phyloP scores from a whole-genome alignment of 2,113 vertebrate species.

The Calyptomena viridis region DNA sequence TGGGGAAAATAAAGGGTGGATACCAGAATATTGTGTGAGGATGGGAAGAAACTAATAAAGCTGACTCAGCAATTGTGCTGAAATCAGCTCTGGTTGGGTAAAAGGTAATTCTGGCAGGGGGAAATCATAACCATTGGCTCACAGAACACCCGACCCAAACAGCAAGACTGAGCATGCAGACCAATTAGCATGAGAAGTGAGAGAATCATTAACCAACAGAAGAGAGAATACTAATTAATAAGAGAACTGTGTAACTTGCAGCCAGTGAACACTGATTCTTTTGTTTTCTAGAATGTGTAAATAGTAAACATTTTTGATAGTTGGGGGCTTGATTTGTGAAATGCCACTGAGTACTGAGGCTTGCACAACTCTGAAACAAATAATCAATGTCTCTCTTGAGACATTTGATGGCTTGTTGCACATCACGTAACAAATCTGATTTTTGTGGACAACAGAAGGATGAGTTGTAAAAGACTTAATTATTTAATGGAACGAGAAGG shows the following conservation, averaged over 20 bases:
- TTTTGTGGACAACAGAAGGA: neutral
- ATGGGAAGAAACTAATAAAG: neutral
- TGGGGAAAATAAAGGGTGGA: neutral
- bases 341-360: neutral
- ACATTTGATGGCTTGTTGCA: neutral
- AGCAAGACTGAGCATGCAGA: neutral
- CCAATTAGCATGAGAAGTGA: neutral
- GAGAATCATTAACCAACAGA: neutral
- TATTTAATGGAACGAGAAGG: neutral
- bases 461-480: neutral
- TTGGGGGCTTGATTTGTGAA: neutral
- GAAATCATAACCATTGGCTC: neutral
- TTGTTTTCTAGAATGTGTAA: neutral
- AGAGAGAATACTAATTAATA: neutral
- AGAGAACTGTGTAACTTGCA: neutral
- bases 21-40: neutral
- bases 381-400: neutral
- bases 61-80: neutral
- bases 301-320: neutral
- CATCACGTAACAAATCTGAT: neutral
- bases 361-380: neutral
- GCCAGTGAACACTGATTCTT: neutral
- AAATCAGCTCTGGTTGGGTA: neutral
- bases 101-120: neutral
- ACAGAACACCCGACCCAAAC: neutral